Percentiles rank a stretch among this genome's conserved stretches.
Evolutionary conservation across 1,140 invertebrate genomes (phyloP).

Genomic region (Zaprionus gabonicus): DNA sequence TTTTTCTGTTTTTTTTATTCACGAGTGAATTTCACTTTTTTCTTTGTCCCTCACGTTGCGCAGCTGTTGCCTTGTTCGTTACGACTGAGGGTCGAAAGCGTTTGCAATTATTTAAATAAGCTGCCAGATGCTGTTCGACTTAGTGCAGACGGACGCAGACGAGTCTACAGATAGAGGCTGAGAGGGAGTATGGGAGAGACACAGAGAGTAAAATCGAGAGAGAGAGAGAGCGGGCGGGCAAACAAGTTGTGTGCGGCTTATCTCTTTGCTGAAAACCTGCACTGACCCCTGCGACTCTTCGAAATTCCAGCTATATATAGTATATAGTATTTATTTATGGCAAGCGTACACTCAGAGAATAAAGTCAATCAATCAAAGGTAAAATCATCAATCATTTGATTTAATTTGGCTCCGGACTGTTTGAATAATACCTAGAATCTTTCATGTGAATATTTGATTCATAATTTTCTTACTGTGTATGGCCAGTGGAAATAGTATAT

Average conservation of each 20-base stretch:
- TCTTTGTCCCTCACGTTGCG: slow-evolving; percentile 15
- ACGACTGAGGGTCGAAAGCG: slow-evolving; percentile 53
- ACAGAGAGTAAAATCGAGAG: slow-evolving; percentile 1
- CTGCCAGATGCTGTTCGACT: slow-evolving; percentile 39
- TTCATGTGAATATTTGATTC: too few species aligned
- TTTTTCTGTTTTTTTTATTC: slow-evolving; percentile 5
- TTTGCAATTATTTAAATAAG: slow-evolving; percentile 68
- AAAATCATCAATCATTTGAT: neutral
- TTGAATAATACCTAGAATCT: neutral
- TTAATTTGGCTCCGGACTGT: neutral
- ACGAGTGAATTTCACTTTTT: slow-evolving; percentile 28
- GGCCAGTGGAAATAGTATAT: neutral
- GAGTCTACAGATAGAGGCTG: neutral
- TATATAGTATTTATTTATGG: neutral
- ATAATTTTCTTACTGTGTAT: neutral
- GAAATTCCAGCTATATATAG: neutral
- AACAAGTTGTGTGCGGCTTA: slow-evolving; percentile 26
- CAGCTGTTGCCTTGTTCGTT: slow-evolving; percentile 19
- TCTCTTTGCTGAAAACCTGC: slow-evolving; percentile 3
- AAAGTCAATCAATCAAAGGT: neutral
- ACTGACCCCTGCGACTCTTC: slow-evolving; percentile 11
- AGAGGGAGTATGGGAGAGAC: neutral
- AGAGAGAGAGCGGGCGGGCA: neutral
- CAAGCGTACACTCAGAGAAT: neutral
- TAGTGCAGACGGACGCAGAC: neutral